Percentiles rank a stretch among this genome's conserved stretches.
These are phyloP conservation scores for Montifringilla adamsi DNA, from an alignment of 2,113 vertebrate species.

Conservation along the genomic window DNA sequence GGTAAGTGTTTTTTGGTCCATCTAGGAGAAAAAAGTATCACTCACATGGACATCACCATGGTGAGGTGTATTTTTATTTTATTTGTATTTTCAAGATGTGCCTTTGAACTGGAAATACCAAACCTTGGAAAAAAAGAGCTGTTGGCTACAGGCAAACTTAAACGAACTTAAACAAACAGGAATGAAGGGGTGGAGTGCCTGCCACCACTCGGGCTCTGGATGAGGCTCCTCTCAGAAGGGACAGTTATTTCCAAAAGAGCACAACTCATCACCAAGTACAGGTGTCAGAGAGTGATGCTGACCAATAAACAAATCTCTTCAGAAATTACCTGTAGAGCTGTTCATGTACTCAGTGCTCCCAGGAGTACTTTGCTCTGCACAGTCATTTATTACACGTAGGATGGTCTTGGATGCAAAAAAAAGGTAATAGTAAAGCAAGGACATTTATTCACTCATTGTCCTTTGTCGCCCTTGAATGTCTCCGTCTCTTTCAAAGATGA, in stretches of 20 bases:
- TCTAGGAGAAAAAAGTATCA: not conserved
- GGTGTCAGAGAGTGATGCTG: not conserved
- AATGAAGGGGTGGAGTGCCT: not conserved
- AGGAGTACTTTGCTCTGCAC: not conserved
- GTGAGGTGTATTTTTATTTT: not conserved
- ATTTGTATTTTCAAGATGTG: not conserved
- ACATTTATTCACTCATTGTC: not conserved
- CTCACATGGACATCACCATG: accelerated
- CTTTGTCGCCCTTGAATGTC: not conserved
- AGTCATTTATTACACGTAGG: not conserved
- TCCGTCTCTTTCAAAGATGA: not conserved
- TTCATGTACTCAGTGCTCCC: not conserved
- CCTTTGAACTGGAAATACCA: not conserved
- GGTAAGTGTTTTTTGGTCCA: not conserved
- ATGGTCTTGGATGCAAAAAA: not conserved
- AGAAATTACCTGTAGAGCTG: not conserved
- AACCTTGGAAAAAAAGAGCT: not conserved
- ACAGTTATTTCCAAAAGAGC: not conserved
- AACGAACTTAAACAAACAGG: not conserved
- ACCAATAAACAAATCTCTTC: not conserved
- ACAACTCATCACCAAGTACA: not conserved
- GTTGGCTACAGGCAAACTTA: accelerated
- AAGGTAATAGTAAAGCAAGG: not conserved
- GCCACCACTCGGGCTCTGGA: not conserved
- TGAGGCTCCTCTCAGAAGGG: not conserved